These are phyloP conservation scores for Otolemur crassicaudatus DNA, from an alignment of 2,797 vertebrate species.

Conservation along the genomic window DNA sequence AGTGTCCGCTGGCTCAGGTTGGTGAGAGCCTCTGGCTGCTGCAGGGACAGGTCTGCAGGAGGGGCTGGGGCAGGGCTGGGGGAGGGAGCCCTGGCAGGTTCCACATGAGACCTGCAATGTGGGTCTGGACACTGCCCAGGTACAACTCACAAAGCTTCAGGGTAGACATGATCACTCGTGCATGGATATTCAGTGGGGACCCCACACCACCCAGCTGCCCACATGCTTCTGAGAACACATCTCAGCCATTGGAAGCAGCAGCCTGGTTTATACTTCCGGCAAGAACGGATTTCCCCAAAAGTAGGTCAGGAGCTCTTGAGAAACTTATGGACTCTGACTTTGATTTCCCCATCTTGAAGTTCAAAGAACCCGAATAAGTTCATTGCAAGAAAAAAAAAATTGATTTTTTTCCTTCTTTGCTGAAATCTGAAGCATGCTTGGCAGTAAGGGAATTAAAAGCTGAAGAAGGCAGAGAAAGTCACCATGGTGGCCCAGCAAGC, in stretches of 20 bases:
- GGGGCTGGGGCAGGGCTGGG: accelerated
- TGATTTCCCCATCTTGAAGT: constrained; percentile 88
- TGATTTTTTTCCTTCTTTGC: constrained; percentile 80
- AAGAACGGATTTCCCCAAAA: constrained; percentile 83
- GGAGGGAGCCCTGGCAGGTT: background rate
- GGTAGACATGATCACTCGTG: background rate
- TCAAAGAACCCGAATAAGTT: constrained; percentile 88
- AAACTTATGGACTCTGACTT: constrained; percentile 85
- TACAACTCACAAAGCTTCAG: accelerated
- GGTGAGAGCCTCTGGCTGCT: background rate
- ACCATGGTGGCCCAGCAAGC: background rate
- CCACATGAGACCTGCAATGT: background rate
- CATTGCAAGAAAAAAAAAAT: constrained; percentile 77
- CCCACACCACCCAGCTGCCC: background rate
- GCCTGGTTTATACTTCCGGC: constrained; percentile 78
- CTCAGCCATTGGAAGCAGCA: constrained; percentile 80
- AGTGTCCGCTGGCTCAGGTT: background rate
- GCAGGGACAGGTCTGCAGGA: background rate
- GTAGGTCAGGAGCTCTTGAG: constrained; percentile 88
- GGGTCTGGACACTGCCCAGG: background rate
- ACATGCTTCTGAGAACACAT: constrained; percentile 48
- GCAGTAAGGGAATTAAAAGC: constrained; percentile 58
- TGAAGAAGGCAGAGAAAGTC: background rate
- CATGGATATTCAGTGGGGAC: background rate
- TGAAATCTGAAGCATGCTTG: constrained; percentile 75